Evolutionary conservation across 64 coral and sea anemone species (phyloP).

Genomic region (Stichodactyla mertensii): DNA sequence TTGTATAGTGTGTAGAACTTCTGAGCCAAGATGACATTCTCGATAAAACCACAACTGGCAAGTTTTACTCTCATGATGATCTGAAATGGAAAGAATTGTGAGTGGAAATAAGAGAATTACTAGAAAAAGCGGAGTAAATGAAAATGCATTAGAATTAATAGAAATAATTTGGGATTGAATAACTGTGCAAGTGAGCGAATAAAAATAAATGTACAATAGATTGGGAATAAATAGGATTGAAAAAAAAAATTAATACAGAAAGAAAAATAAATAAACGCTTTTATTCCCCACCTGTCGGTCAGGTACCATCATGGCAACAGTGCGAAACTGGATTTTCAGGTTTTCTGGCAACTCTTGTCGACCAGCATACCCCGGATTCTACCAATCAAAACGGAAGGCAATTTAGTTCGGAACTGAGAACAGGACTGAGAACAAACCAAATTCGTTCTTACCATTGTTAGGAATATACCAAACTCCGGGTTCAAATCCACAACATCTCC

Average conservation of each 20-base stretch:
- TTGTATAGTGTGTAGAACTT: slow-evolving; percentile 96
- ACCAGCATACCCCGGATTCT: slow-evolving; percentile 96
- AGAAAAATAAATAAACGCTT: background rate
- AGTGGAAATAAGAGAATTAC: background rate
- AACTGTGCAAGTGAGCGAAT: background rate
- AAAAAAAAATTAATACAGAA: background rate
- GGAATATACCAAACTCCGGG: slow-evolving; percentile 92
- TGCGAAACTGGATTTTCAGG: slow-evolving; percentile 94
- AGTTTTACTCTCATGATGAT: slow-evolving; percentile 98
- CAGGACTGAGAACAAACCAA: background rate
- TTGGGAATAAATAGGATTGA: background rate
- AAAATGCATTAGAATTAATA: no score
- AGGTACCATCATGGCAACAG: slow-evolving; percentile 96
- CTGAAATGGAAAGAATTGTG: slow-evolving; percentile 1
- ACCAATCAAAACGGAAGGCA: background rate
- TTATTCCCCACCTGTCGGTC: slow-evolving; percentile 66
- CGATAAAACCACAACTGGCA: slow-evolving; percentile 91
- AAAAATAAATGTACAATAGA: background rate
- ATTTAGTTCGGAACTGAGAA: background rate
- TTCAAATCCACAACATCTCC: slow-evolving; percentile 90
- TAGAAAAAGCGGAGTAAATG: no score
- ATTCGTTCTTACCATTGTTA: slow-evolving; percentile 71
- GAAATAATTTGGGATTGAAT: no score
- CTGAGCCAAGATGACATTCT: slow-evolving; percentile 90
- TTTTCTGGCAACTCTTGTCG: slow-evolving; percentile 92